phyloP scores from a whole-genome alignment of 2,113 vertebrate genomes.

The Hippopotamus amphibius region DNA sequence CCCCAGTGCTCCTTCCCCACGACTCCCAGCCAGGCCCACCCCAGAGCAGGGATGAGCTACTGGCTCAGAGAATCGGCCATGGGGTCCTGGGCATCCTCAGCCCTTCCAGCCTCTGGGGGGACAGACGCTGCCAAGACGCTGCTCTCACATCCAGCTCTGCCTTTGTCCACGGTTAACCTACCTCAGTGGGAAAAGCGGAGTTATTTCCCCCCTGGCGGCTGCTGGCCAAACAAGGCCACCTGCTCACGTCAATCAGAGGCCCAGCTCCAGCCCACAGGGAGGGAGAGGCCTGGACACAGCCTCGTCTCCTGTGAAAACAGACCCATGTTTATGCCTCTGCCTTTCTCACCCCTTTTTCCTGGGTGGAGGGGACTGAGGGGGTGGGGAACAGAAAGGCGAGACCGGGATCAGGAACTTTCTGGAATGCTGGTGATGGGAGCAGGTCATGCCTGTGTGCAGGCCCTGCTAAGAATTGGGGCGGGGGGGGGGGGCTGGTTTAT shows the following conservation, averaged over 20 bases:
- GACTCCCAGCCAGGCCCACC: background rate
- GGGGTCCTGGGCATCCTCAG: background rate
- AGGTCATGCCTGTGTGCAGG: accelerated
- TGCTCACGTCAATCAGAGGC: slow-evolving; percentile 84
- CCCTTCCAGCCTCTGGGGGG: background rate
- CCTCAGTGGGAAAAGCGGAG: slow-evolving; percentile 77
- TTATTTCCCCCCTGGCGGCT: background rate
- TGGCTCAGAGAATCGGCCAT: background rate
- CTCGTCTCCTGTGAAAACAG: slow-evolving; percentile 83
- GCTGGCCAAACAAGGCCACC: slow-evolving; percentile 79
- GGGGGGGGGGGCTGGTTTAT: background rate
- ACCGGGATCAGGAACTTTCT: background rate
- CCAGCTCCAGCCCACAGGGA: background rate
- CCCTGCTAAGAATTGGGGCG: background rate
- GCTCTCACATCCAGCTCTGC: slow-evolving; percentile 19
- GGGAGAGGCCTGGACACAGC: slow-evolving; percentile 59
- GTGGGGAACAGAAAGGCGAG: background rate
- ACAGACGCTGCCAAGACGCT: background rate
- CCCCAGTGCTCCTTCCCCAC: background rate
- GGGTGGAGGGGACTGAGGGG: background rate
- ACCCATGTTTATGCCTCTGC: slow-evolving; percentile 57
- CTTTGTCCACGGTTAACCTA: slow-evolving; percentile 75
- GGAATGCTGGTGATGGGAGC: background rate
- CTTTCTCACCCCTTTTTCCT: slow-evolving; percentile 29
- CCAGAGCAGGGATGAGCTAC: background rate